Base-by-base conservation (phyloP, 2,113 vertebrate species). In the Strigops habroptila region DNA sequence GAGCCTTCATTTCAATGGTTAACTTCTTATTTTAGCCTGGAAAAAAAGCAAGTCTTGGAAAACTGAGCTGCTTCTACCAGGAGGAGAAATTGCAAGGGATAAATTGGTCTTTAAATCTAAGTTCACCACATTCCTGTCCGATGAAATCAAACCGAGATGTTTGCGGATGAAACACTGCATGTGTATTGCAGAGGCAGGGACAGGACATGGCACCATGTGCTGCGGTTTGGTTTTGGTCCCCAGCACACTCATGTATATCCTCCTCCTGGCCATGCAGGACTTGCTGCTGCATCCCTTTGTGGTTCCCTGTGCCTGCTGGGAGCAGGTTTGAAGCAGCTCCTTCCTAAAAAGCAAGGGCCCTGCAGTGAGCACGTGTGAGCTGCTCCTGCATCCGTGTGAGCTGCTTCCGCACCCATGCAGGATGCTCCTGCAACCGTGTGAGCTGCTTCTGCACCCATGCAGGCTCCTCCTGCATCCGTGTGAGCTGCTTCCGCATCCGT, bases 351-450 rank as follows among this genome's bases (percentile, higher is more conserved):
- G 7, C 0, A 31, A 23, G 14, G 17, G 9, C 16, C 10, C 14
- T 39, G 33, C 0, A 6, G 39, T 0, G 12, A 2, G 33, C 7
- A 1, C 0, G 2, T 27, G 43, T 2, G 18, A 30, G 44, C 9
- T 30, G 8, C 5, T 43, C 62, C 41, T 7, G 8, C 10, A 44
- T 15, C 31, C 18, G 1, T 33, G 9, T 1, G 3, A 17, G 33
- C 22, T 46, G 33, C 18, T 60, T 24, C 55, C 9, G 14, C 41
- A 46, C 30, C 55, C 55, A 1, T 13, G 6, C 14, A 21, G 25
- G 12, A 4, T 48, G 22, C 11, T 67, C 35, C 44, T 3, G 1
- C 16, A 43, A 28, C 78, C 30, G 6, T 8, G 6, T 3, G 6
- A 21, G 12, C 2, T 27, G 5, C 18, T 33, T 22, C 59, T 12